Conservation (phyloP, 92 coral and sea anemone species). For the Phenganax stokvisi region DNA sequence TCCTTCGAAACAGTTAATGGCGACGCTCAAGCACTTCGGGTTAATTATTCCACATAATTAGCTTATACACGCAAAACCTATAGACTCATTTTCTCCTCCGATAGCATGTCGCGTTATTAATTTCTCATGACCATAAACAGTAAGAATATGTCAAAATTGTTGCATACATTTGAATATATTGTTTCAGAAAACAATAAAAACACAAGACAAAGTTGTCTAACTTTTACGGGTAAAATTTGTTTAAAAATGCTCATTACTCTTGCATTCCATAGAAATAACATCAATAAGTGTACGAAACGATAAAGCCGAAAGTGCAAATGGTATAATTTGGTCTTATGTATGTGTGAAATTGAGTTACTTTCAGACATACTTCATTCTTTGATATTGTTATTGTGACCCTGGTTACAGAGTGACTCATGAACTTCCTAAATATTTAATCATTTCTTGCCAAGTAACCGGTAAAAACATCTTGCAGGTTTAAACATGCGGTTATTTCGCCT, state of each 20-base stretch:
- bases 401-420: constrained; percentile 10
- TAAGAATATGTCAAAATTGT: constrained; percentile 1
- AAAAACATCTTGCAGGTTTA: constrained; percentile 2
- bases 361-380: background rate
- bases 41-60: background rate
- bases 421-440: constrained; percentile 34
- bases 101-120: constrained; percentile 1
- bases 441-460: constrained; percentile 13
- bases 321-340: no score
- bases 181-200: background rate
- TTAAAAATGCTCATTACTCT: no score
- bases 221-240: no score
- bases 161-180: background rate
- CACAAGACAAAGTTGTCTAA: background rate
- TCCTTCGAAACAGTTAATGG: background rate
- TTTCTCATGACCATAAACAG: background rate
- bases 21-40: background rate
- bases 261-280: no score
- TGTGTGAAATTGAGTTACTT: background rate
- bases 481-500: constrained; percentile 9
- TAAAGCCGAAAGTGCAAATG: no score
- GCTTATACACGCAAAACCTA: background rate
- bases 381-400: constrained; percentile 14
- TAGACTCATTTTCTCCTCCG: background rate
- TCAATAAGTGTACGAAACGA: no score